These are phyloP conservation scores for Vanacampus margaritifer DNA, from an alignment of 2,113 vertebrate genomes.

Conservation along the genomic window DNA sequence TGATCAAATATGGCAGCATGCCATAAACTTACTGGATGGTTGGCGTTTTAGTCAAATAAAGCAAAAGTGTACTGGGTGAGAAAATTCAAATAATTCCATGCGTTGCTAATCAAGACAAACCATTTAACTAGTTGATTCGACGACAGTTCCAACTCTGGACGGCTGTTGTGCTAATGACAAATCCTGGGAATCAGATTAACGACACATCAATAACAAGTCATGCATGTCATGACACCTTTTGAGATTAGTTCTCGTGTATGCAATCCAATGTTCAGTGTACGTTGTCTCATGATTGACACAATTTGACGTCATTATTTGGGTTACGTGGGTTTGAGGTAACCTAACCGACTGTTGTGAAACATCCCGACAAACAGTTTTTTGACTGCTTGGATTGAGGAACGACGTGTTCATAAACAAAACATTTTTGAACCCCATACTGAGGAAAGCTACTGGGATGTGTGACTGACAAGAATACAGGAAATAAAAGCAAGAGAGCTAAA, in stretches of 20 bases:
- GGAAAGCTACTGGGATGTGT: no score
- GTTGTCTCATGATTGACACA: not conserved
- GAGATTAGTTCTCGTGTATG: slow-evolving; percentile 25
- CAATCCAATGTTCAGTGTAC: not conserved
- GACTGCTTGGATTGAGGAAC: not conserved
- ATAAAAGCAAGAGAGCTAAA: slow-evolving; percentile 50
- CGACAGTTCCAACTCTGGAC: not conserved
- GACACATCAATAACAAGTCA: slow-evolving; percentile 24
- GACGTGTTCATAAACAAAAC: not conserved
- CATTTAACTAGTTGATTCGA: not conserved
- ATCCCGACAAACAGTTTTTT: not conserved
- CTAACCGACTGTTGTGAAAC: not conserved
- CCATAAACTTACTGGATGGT: not conserved
- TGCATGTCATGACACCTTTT: slow-evolving; percentile 24
- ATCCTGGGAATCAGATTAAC: slow-evolving; percentile 46
- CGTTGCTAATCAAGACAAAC: not conserved
- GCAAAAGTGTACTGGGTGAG: not conserved
- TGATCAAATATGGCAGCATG: not conserved
- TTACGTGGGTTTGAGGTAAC: not conserved
- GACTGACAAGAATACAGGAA: slow-evolving; percentile 51
- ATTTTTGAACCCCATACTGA: not conserved
- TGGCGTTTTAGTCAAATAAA: not conserved
- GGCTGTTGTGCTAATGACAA: slow-evolving; percentile 43
- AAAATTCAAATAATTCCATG: not conserved
- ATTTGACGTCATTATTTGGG: not conserved